Conservation (phyloP, 2,888 invertebrate species). For the Aphidius colemani region DNA sequence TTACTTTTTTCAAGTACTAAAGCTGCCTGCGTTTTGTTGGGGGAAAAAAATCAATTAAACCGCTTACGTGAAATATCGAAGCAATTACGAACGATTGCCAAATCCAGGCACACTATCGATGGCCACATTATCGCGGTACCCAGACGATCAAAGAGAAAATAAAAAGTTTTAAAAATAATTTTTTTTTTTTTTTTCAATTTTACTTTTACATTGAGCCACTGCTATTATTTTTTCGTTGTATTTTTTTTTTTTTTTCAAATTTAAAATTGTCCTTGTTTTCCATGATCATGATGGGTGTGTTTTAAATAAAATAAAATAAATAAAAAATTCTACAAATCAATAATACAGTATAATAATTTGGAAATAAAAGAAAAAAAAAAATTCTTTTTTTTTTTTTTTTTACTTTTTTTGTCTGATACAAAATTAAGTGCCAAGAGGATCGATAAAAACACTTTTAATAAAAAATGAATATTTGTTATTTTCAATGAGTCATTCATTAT, state of each 20-base stretch:
- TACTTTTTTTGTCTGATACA: no score
- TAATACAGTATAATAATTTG: no score
- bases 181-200: neutral
- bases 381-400: no score
- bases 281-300: no score
- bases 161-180: conserved; percentile 26
- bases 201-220: conserved; percentile 1
- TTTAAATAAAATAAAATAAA: no score
- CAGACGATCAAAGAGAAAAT: conserved; percentile 25
- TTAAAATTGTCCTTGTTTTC: no score
- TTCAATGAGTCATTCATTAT: no score
- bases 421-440: no score
- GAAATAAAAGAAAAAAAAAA: no score
- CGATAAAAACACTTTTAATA: no score
- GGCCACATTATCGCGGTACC: conserved; percentile 46
- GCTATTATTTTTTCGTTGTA: conserved; percentile 1
- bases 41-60: conserved; percentile 55
- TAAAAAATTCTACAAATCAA: no score
- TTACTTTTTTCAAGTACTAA: neutral
- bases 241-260: conserved; percentile 7
- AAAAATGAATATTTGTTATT: no score
- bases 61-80: conserved; percentile 55
- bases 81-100: conserved; percentile 55
- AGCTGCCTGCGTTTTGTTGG: conserved; percentile 16
- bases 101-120: conserved; percentile 54